These are phyloP conservation scores for Nymphalis urticae DNA, from an alignment of 2,888 invertebrate species.

Conservation along the genomic window DNA sequence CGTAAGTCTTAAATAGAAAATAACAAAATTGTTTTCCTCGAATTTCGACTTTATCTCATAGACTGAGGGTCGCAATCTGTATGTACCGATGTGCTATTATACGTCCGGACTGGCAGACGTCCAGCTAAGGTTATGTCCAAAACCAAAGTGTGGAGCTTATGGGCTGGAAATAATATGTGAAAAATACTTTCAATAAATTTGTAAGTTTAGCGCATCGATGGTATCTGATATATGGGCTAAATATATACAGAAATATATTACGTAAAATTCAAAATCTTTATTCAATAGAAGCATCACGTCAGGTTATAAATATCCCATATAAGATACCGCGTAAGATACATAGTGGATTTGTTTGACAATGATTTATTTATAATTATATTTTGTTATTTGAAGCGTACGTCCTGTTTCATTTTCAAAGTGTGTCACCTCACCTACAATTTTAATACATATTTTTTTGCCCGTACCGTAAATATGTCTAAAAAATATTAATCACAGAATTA, in stretches of 20 bases:
- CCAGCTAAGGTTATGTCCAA: conserved; percentile 27
- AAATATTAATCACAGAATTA: too few relatives aligned
- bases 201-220: conserved; percentile 3
- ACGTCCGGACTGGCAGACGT: conserved; percentile 30
- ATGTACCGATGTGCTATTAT: conserved; percentile 3
- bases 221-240: neutral
- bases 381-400: too few relatives aligned
- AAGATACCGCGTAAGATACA: too few relatives aligned
- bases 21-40: conserved; percentile 4
- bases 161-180: conserved; percentile 30
- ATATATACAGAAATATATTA: neutral
- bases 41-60: conserved; percentile 18
- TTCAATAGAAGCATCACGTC: too few relatives aligned
- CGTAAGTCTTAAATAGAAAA: conserved; percentile 21
- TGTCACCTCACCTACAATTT: too few relatives aligned
- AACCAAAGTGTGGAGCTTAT: conserved; percentile 32
- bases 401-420: too few relatives aligned
- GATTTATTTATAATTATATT: too few relatives aligned
- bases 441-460: too few relatives aligned
- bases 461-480: too few relatives aligned
- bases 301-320: too few relatives aligned
- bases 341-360: too few relatives aligned
- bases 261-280: too few relatives aligned
- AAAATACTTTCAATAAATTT: conserved; percentile 28
- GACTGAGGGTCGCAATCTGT: conserved; percentile 7